phyloP scores from a whole-genome alignment of 2,888 invertebrate genomes.

The Orchesella flavescens region DNA sequence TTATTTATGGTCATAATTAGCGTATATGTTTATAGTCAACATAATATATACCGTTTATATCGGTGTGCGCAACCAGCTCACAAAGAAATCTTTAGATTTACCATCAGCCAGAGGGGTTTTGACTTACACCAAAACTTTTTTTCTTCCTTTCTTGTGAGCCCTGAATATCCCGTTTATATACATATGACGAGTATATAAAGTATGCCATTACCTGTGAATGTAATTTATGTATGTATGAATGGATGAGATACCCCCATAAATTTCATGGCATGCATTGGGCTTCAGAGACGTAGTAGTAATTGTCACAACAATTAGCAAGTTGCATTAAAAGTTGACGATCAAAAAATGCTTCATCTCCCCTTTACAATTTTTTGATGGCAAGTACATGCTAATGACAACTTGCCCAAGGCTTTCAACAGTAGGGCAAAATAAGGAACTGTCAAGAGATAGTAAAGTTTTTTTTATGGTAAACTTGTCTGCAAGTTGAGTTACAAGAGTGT shows the following conservation, averaged over 20 bases:
- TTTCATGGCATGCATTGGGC: constrained; percentile 6
- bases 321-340: constrained; percentile 16
- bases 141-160: too few relatives aligned
- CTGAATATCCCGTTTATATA: too few relatives aligned
- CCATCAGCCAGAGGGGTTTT: too few relatives aligned
- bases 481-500: constrained; percentile 5
- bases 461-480: constrained; percentile 45
- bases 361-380: neutral
- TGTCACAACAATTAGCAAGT: constrained; percentile 47
- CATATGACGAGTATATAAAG: too few relatives aligned
- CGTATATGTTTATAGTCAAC: too few relatives aligned
- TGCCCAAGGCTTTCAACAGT: neutral
- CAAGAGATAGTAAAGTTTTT: constrained; percentile 31
- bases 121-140: too few relatives aligned
- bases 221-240: too few relatives aligned
- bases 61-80: too few relatives aligned
- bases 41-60: too few relatives aligned
- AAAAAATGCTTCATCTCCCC: neutral
- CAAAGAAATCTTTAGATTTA: too few relatives aligned
- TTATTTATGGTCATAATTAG: too few relatives aligned
- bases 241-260: neutral
- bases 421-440: constrained; percentile 39
- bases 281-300: constrained; percentile 15
- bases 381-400: neutral
- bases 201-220: too few relatives aligned